Evolutionary conservation across 2,888 invertebrate genomes (phyloP), one percentile per base, ranked within the genome.

Genomic region (Cheilosia variabilis): DNA sequence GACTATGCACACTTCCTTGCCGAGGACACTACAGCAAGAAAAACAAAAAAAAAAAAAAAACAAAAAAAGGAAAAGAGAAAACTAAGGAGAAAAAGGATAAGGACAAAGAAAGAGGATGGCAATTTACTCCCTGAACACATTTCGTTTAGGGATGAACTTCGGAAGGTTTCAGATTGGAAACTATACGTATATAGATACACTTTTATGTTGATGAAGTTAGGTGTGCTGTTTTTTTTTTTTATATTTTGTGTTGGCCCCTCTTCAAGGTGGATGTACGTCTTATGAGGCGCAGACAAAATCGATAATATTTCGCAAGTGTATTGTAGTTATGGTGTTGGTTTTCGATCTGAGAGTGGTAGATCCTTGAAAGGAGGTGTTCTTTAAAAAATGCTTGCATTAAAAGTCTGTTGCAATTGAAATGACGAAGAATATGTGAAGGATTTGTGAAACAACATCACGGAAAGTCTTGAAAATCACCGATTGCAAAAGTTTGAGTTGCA

Each of bases 211-310:
- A 27, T 24, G n/a, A 55, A 27, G 55, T 55, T n/a, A 27, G 60
- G 37, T 37, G 31, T 9, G 27, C 9, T 9, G 2, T 4, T 37
- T 37, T 37, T 13, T 37, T 37, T 37, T 10, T 37, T 0, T 37
- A 37, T 37, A 13, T 52, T 55, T 55, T 43, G 43, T 62, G 45
- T 22, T 47, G 13, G n/a, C 4, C 24, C 43, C 52, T 60, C 50
- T 27, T 19, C 22, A 37, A 71, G 52, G 63, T 65, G 9, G 55
- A 37, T 57, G 7, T 27, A 27, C 60, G 31, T 78, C 78, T 66
- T 77, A 62, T 31, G 62, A 37, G 22, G 68, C 63, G 68, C 68
- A 79, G 73, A 73, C 79, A 79, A 83, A 83, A 83, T 83, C 83
- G 60, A 83, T 83, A 82, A 50, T 6, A 76, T 50, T 76, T 53